Conservation (phyloP, 2,888 invertebrate species). For the Ophonus ardosiacus region DNA sequence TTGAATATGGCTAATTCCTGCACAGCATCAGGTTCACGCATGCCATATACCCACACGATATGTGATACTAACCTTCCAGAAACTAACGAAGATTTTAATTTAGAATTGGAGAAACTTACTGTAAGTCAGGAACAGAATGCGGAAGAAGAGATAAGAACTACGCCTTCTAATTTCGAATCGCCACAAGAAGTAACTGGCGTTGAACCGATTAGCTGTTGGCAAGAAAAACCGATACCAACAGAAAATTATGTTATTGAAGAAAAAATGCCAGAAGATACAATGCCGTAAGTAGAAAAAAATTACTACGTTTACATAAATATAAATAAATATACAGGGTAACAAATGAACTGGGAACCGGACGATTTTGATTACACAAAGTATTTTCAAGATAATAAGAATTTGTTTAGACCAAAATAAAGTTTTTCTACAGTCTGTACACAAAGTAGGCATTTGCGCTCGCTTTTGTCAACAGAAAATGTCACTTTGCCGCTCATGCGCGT, state of each 20-base stretch:
- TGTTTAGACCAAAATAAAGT: too few relatives aligned
- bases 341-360: too few relatives aligned
- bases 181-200: not conserved
- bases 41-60: not conserved
- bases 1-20: slow-evolving; percentile 1
- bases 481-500: too few relatives aligned
- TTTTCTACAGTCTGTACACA: too few relatives aligned
- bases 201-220: not conserved
- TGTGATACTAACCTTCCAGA: not conserved
- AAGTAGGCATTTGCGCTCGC: too few relatives aligned
- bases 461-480: too few relatives aligned
- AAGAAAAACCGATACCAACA: not conserved
- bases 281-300: too few relatives aligned
- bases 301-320: too few relatives aligned
- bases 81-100: not conserved
- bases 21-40: not conserved
- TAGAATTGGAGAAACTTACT: not conserved
- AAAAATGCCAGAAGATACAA: too few relatives aligned
- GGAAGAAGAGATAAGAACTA: not conserved
- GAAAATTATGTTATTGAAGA: not conserved
- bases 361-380: too few relatives aligned
- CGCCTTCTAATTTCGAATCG: not conserved
- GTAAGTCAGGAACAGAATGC: not conserved
- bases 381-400: too few relatives aligned
- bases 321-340: too few relatives aligned